Base-by-base conservation (phyloP, 2,113 vertebrate genomes). In the Hypanus sabinus region DNA sequence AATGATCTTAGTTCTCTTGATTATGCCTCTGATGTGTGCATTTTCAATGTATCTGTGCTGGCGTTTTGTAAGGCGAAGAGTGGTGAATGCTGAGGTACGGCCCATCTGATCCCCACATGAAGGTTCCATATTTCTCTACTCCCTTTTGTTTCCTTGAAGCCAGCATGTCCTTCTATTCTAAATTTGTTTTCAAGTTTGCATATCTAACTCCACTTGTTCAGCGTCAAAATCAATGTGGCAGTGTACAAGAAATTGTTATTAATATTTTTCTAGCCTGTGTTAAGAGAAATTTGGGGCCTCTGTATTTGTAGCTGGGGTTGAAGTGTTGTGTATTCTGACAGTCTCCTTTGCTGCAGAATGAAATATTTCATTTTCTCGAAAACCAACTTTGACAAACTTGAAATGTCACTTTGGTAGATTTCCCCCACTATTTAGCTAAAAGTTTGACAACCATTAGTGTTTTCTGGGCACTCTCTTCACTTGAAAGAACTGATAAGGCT, bases 361-460 rank as follows among this genome's bases (percentile, higher is more conserved):
- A 93, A 93, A 75, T 70, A 73, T 93, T 75, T 70, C 85, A 90
- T 60, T n/a, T 65, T 90, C 27, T 75, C 68, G 16, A 93, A 70
- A 73, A 4, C 27, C 71, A 68, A 93, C 3, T 16, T 38, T 68
- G 90, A 9, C 91, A 73, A 73, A 71, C 68, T 93, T 73, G 68
- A 71, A 73, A 73, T 16, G 38, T 12, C 24, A 18, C 90, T 93
- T 46, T 30, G 38, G 85, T 65, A 68, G 65, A 65, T 68, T 65
- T 33, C 14, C 55, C 60, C 81, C 11, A 57, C 55, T 57, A 24
- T n/a, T 62, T 60, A 8, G 27, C 9, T 24, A 30, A 30, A 76
- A 60, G 57, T 55, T 87, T 87, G 55, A 62, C 27, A 27, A 11
- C 24, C 60, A 36, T 20, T 18, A 65, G 18, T 68, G 85, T 90